Conservation (phyloP, 2,797 vertebrate species). For the Amphiprion clarkii region DNA sequence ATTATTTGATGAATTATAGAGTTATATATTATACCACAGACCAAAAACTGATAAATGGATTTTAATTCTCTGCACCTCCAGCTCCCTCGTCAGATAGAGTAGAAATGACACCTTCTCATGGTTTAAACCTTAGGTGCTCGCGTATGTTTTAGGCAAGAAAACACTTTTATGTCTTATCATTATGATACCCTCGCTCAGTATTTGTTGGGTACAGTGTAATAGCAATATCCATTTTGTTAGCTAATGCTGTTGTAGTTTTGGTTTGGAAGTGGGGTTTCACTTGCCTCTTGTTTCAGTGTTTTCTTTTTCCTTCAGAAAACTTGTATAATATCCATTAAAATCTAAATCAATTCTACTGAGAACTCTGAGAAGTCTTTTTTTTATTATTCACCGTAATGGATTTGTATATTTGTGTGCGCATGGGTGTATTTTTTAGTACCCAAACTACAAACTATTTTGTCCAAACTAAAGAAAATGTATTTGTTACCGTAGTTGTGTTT, state of each 20-base stretch:
- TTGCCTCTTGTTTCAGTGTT: conserved; percentile 83
- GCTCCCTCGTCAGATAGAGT: conserved; percentile 61
- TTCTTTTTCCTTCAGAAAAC: conserved; percentile 80
- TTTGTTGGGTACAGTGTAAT: conserved; percentile 84
- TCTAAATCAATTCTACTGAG: conserved; percentile 72
- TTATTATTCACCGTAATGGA: background rate
- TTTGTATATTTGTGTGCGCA: conserved; percentile 3
- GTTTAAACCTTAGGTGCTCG: conserved; percentile 77
- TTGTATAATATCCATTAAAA: conserved; percentile 88
- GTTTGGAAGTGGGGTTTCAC: conserved; percentile 83
- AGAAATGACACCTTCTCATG: conserved; percentile 62
- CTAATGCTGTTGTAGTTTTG: conserved; percentile 83
- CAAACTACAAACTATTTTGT: background rate
- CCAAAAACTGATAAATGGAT: conserved; percentile 76
- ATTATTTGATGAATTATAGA: conserved; percentile 80
- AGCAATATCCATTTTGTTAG: conserved; percentile 83
- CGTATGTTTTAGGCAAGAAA: conserved; percentile 76
- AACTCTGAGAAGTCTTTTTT: conserved; percentile 12
- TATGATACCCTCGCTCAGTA: conserved; percentile 81
- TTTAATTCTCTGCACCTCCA: conserved; percentile 69
- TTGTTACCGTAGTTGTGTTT: background rate
- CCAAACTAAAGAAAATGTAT: background rate
- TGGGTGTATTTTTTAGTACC: background rate
- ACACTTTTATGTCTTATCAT: conserved; percentile 84
- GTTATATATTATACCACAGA: conserved; percentile 75